Percentiles rank a stretch among this genome's conserved stretches.
These are phyloP conservation scores for Acinonyx jubatus DNA, from an alignment of 2,113 vertebrate species.

Conservation along the genomic window DNA sequence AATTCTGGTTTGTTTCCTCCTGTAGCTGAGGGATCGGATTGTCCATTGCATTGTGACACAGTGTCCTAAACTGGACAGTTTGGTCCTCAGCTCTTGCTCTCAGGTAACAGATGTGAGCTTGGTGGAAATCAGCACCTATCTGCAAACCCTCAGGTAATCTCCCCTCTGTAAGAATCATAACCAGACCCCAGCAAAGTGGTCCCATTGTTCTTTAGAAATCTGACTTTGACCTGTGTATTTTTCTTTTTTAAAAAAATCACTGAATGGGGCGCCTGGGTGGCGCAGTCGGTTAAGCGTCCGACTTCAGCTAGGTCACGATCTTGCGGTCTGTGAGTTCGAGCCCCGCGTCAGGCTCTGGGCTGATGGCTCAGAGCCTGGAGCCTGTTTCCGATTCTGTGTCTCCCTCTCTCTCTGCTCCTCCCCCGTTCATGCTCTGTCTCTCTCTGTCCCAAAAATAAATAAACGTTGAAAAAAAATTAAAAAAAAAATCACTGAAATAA, in stretches of 20 bases:
- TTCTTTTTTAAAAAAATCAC: background rate
- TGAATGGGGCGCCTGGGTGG: too few species aligned
- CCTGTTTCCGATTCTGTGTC: too few species aligned
- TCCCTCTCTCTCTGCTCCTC: too few species aligned
- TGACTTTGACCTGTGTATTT: background rate
- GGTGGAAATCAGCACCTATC: slow-evolving; percentile 78
- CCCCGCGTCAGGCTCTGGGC: too few species aligned
- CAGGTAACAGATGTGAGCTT: slow-evolving; percentile 80
- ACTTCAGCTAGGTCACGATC: too few species aligned
- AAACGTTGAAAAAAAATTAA: too few species aligned
- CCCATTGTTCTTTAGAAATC: background rate
- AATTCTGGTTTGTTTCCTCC: background rate
- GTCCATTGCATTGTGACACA: slow-evolving; percentile 76
- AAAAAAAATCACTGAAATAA: background rate
- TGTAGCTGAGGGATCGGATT: slow-evolving; percentile 71
- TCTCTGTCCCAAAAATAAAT: too few species aligned
- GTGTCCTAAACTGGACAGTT: slow-evolving; percentile 72
- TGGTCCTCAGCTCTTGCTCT: slow-evolving; percentile 81
- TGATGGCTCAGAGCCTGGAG: too few species aligned
- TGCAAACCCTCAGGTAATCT: slow-evolving; percentile 56
- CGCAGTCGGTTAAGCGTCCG: too few species aligned
- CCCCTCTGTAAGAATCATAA: background rate
- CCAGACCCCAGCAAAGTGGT: background rate
- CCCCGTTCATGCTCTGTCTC: too few species aligned
- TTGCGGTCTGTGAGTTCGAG: too few species aligned